A percentile compares a stretch with the other conserved stretches of the same genome.
Conservation (phyloP, 2,888 invertebrate genomes). For the Rhagium mordax region DNA sequence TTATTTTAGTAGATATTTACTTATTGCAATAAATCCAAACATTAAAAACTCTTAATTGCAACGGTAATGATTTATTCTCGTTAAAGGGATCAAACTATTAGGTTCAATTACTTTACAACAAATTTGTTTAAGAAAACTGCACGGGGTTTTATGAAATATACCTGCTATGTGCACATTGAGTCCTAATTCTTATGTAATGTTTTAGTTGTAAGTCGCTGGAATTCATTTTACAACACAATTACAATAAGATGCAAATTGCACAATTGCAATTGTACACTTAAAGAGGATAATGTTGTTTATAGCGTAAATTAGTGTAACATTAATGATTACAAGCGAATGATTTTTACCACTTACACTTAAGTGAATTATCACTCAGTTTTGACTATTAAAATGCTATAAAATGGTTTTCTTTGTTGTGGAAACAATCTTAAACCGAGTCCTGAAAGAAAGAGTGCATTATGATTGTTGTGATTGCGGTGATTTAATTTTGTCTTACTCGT, state of each 20-base stretch:
- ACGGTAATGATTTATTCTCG: neutral
- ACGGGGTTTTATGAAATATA: constrained; percentile 12
- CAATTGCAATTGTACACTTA: neutral
- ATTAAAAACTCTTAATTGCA: too few species aligned
- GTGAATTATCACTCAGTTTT: too few species aligned
- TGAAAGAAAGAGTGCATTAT: too few species aligned
- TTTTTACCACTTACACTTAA: neutral
- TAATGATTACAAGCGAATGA: neutral
- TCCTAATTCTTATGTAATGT: constrained; percentile 16
- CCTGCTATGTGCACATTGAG: constrained; percentile 1
- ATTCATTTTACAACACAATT: neutral
- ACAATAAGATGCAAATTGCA: constrained; percentile 1
- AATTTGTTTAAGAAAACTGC: neutral
- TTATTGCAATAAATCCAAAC: too few species aligned
- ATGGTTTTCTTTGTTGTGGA: too few species aligned
- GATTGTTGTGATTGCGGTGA: too few species aligned
- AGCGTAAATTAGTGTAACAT: neutral
- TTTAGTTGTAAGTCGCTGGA: constrained; percentile 3
- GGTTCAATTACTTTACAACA: neutral
- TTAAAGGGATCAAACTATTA: constrained; percentile 6
- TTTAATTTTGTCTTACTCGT: too few species aligned
- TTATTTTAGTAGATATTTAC: too few species aligned
- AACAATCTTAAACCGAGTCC: too few species aligned
- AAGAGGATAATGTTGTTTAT: constrained; percentile 6
- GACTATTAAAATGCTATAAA: too few species aligned